Conservation (phyloP, 2,888 invertebrate genomes). For the Aphrophora alni region DNA sequence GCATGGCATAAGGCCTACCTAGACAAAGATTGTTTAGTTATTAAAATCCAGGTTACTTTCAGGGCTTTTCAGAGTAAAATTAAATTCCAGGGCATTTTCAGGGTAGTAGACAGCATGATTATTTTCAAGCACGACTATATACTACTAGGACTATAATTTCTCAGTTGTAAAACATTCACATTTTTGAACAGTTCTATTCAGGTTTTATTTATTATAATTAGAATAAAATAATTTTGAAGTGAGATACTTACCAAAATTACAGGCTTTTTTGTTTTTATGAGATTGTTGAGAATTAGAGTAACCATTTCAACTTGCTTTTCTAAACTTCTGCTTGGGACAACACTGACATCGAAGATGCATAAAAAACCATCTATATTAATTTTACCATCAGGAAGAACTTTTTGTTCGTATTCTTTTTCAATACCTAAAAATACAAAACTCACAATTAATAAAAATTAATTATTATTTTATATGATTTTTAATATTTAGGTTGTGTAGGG, state of each 20-base stretch:
- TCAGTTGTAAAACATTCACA: no score
- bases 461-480: background rate
- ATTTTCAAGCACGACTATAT: no score
- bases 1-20: no score
- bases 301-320: constrained; percentile 91
- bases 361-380: constrained; percentile 93
- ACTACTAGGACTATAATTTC: no score
- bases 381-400: constrained; percentile 90
- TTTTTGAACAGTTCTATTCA: no score
- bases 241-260: constrained; percentile 80
- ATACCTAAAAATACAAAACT: constrained; percentile 65
- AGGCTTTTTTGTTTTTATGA: constrained; percentile 93
- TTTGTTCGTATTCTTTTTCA: constrained; percentile 96
- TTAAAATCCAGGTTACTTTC: no score
- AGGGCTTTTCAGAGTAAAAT: no score
- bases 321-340: constrained; percentile 87
- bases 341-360: constrained; percentile 94
- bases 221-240: background rate
- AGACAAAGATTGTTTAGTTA: no score
- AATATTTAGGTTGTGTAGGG: no score
- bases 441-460: background rate
- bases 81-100: no score
- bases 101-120: no score
- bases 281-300: constrained; percentile 81
- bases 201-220: no score